These are phyloP conservation scores for Apamea crenata DNA, from an alignment of 2,888 invertebrate genomes.

Conservation along the genomic window DNA sequence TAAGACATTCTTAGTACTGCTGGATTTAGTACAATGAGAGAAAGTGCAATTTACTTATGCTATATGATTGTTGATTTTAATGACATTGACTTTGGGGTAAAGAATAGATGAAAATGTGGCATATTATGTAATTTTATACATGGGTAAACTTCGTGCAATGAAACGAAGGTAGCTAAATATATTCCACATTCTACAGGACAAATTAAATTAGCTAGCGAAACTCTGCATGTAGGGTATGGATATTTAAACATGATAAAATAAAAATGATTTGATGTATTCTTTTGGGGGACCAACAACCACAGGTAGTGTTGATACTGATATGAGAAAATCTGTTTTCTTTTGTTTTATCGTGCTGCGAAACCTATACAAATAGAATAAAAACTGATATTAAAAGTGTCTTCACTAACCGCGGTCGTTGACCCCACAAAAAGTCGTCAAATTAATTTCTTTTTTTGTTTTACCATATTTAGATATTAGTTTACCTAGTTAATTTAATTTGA, in stretches of 20 bases:
- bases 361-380: no score
- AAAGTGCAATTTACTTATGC: conserved; percentile 75
- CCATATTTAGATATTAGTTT: no score
- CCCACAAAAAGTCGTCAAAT: no score
- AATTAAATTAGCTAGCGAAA: not conserved
- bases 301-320: no score
- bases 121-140: conserved; percentile 9
- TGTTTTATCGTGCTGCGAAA: no score
- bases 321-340: no score
- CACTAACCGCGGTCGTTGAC: no score
- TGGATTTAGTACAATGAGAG: conserved; percentile 71
- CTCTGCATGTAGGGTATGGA: not conserved
- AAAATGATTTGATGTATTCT: not conserved
- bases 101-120: not conserved
- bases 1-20: conserved; percentile 62
- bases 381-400: no score
- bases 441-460: no score
- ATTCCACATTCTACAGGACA: conserved; percentile 10
- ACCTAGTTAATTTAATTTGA: not conserved
- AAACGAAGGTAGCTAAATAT: conserved; percentile 16
- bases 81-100: conserved; percentile 31
- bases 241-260: not conserved
- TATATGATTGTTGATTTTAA: conserved; percentile 52
- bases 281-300: no score
- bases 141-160: conserved; percentile 29